Base-by-base conservation (phyloP, 2,113 vertebrate species). In the Aythya baeri region DNA sequence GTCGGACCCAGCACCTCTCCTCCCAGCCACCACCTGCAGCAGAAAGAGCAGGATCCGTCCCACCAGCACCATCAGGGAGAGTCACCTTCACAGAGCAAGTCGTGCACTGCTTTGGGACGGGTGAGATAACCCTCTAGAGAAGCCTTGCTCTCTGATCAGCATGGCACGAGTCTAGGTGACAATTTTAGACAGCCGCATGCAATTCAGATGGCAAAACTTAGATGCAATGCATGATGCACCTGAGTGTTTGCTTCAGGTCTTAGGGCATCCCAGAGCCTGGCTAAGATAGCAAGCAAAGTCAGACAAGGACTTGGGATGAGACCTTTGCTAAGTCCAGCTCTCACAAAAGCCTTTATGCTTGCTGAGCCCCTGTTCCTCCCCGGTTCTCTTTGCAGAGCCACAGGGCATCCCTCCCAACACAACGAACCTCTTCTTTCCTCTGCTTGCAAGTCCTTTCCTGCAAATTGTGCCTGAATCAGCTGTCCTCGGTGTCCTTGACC, bases 341-440 rank as follows among this genome's bases (percentile, higher is more conserved):
- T 38, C 12, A 23, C 1, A 0, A 36, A 50, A 34, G 8, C 5
- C 31, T 29, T 52, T 52, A 10, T 14, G 4, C 65, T 71, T 0
- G 5, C 46, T 57, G 59, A 49, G n/a, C 32, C 67, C 41, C 58
- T 32, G 7, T 20, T 67, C 43, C 41, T 74, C 36, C 18, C 43
- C 5, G 2, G 11, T 34, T 52, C 50, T 63, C 70, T 84, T 62
- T 62, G 66, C 50, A 63, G 58, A 82, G n/a, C 46, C 78, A 27
- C 1, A 1, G 26, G 25, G 8, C 26, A 66, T 77, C 50, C 5
- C 71, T 26, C 7, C 36, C 46, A 18, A 21, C 13, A 13, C 75
- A 85, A 26, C 29, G 50, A 86, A 49, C 23, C 31, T 49, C 80
- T 32, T 3, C 17, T 66, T 57, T 43, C 23, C 31, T 49, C 80